Evolutionary conservation across 2,888 invertebrate species (phyloP).

Genomic region (Teleogryllus oceanicus): DNA sequence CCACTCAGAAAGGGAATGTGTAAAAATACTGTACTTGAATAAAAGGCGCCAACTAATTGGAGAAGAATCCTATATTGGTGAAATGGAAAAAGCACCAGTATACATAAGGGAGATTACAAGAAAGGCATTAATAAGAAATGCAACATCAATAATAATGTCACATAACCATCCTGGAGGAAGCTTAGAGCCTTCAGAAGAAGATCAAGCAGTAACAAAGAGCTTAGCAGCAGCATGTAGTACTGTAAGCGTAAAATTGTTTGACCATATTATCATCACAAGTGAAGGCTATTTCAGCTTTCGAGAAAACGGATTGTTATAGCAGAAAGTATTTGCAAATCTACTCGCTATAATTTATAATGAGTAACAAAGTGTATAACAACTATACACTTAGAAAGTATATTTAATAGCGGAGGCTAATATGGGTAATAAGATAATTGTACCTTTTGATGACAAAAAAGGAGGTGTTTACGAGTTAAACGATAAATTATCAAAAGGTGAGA

Average conservation of each 20-base stretch:
- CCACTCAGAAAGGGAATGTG: slow-evolving; percentile 12
- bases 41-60: background rate
- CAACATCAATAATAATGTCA: slow-evolving; percentile 25
- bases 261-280: slow-evolving; percentile 24
- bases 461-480: background rate
- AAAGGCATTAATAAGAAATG: slow-evolving; percentile 27
- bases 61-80: slow-evolving; percentile 19
- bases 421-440: slow-evolving; percentile 9
- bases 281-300: slow-evolving; percentile 21
- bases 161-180: slow-evolving; percentile 27
- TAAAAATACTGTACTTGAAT: slow-evolving; percentile 19
- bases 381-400: background rate
- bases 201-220: slow-evolving; percentile 18
- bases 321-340: too few relatives aligned
- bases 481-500: background rate
- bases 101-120: background rate
- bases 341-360: background rate
- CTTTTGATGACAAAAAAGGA: slow-evolving; percentile 1
- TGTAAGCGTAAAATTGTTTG: background rate
- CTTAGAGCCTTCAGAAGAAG: slow-evolving; percentile 25
- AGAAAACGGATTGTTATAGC: slow-evolving; percentile 21
- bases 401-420: slow-evolving; percentile 18
- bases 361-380: background rate
- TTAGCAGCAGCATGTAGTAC: slow-evolving; percentile 21
- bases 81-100: background rate